A percentile compares a stretch with the other conserved stretches of the same genome.
Conservation (phyloP, 2,888 invertebrate species). For the Cantharis flavilabris region DNA sequence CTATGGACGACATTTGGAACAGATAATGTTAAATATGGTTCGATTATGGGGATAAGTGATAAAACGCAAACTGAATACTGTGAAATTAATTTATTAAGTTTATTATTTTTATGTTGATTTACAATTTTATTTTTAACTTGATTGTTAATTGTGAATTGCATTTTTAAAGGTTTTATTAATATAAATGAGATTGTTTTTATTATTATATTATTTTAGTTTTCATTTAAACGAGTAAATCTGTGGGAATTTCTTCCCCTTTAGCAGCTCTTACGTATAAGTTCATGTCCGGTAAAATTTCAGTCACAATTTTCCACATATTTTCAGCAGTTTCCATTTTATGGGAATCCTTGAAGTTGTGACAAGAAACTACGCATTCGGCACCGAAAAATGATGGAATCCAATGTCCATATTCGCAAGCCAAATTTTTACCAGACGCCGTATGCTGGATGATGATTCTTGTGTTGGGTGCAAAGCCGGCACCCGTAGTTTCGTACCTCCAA, state of each 20-base stretch:
- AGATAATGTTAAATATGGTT: constrained; percentile 55
- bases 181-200: background rate
- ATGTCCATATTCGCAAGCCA: constrained; percentile 44
- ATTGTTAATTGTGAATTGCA: background rate
- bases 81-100: constrained; percentile 16
- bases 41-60: constrained; percentile 9
- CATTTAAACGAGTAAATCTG: constrained; percentile 35
- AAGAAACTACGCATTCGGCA: constrained; percentile 43
- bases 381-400: constrained; percentile 53
- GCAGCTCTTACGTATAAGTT: constrained; percentile 46
- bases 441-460: constrained; percentile 49
- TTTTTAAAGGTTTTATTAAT: background rate
- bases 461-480: constrained; percentile 45
- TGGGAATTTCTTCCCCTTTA: constrained; percentile 46
- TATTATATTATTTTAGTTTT: background rate
- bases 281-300: constrained; percentile 32
- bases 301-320: constrained; percentile 39
- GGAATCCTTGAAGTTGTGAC: constrained; percentile 36
- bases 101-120: background rate
- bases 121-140: background rate
- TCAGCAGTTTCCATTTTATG: constrained; percentile 42
- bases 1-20: constrained; percentile 83
- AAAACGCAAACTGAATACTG: constrained; percentile 10
- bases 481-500: constrained; percentile 44
- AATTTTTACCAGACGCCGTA: constrained; percentile 48